Evolutionary conservation across 2,797 vertebrate species (phyloP), one percentile per base, ranked within the genome.

Genomic region (Enoplosus armatus): DNA sequence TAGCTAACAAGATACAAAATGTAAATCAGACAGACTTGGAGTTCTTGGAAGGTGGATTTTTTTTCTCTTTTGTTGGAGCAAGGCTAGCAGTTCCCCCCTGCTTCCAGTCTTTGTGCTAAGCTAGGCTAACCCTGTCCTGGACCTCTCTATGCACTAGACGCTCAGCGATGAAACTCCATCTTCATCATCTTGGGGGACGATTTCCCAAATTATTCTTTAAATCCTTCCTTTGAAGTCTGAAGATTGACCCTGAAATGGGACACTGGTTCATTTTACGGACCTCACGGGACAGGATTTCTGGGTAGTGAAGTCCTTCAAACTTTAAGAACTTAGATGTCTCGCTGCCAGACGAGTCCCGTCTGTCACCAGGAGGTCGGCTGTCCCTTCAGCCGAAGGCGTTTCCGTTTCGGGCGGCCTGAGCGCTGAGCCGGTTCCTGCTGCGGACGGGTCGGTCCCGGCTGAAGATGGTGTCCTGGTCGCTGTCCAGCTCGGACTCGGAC

Each of bases 401-500:
- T 0, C 96, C 96, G 0, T 96, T 96, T 83, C 93, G 91, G 37
- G 94, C 3, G 0, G 93, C 88, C 60, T 95, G 94, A 15, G 66
- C 41, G 2, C 95, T 93, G 67, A 87, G 41, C 73, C 94, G 87
- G 71, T 90, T 93, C 70, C 93, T 92, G 81, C 94, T 93, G 83
- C 92, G 95, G 81, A 95, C 93, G 4, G 90, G 83, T 62, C 95
- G 95, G 65, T 96, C 96, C 59, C 93, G 94, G 88, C 95, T 96
- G 92, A 97, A 88, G 68, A 81, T 68, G 59, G 96, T 95, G 90
- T 98, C 96, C 94, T 97, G 97, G 76, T 98, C 98, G 18, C 97
- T 97, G 88, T 97, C 97, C 86, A 97, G 95, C 92, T 99, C 98
- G 0, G 97, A 98, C 84, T 98, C 97, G 0, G 98, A 98, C 89